These are phyloP conservation scores for Phanerotoma sp. DNA, from an alignment of 2,888 invertebrate species.

Conservation along the genomic window DNA sequence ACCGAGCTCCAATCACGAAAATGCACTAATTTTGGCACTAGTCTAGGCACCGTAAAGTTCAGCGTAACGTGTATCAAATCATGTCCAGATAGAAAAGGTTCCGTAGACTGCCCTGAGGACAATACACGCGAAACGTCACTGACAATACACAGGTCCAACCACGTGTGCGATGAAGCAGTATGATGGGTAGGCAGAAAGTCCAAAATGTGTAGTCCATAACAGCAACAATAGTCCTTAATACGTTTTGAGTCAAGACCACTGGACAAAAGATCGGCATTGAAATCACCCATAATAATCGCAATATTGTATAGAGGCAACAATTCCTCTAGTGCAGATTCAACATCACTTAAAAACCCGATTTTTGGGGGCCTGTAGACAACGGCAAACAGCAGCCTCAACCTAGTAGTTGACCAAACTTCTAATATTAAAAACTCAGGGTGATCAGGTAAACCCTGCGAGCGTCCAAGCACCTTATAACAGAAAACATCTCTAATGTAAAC, in stretches of 20 bases:
- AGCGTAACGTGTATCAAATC: not conserved
- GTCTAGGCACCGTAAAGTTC: no score
- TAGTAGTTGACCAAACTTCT: not conserved
- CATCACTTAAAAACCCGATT: not conserved
- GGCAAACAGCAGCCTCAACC: not conserved
- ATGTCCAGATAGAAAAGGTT: slow-evolving; percentile 3
- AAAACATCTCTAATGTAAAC: no score
- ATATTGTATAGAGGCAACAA: not conserved
- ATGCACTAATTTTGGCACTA: no score
- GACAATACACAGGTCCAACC: not conserved
- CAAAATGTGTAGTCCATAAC: slow-evolving; percentile 1
- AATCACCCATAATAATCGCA: slow-evolving; percentile 3
- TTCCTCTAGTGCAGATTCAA: not conserved
- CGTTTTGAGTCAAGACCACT: not conserved
- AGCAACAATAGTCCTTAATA: not conserved
- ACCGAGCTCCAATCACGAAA: no score
- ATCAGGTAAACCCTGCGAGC: no score
- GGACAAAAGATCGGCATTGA: no score
- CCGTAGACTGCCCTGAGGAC: no score
- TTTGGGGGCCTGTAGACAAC: slow-evolving; percentile 6
- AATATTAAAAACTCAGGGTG: not conserved
- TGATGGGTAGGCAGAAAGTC: slow-evolving; percentile 6
- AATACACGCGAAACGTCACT: no score
- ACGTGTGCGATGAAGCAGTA: not conserved
- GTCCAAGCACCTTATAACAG: not conserved